phyloP scores from a whole-genome alignment of 2,888 invertebrate species.

The Lingula anatina region DNA sequence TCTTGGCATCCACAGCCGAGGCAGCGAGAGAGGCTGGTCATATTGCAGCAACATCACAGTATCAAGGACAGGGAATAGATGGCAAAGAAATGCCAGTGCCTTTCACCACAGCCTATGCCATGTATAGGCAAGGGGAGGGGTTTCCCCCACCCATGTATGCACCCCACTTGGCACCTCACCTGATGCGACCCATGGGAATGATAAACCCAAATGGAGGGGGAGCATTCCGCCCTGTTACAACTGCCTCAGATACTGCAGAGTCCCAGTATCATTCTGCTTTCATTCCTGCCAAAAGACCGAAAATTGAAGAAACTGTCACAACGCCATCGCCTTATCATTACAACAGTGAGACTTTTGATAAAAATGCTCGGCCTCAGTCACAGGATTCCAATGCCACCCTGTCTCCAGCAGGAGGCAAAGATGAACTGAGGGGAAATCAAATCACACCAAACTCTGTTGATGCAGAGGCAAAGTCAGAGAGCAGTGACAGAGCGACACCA shows the following conservation, averaged over 20 bases:
- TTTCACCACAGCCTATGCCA: conserved; percentile 24
- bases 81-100: conserved; percentile 24
- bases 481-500: conserved; percentile 31
- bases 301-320: conserved; percentile 17
- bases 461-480: conserved; percentile 36
- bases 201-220: conserved; percentile 28
- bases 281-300: conserved; percentile 35
- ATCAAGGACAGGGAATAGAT: conserved; percentile 20
- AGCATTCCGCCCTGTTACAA: conserved; percentile 35
- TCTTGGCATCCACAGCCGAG: conserved; percentile 39
- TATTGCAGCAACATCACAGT: conserved; percentile 22
- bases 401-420: too few relatives aligned
- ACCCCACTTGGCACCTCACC: conserved; percentile 23
- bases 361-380: too few relatives aligned
- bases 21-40: conserved; percentile 27
- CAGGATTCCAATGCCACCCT: too few relatives aligned
- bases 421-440: too few relatives aligned
- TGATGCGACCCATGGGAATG: conserved; percentile 30
- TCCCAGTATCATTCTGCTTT: conserved; percentile 41
- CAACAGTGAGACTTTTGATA: too few relatives aligned
- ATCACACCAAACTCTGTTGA: too few relatives aligned
- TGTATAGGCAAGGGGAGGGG: conserved; percentile 40
- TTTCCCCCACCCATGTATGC: conserved; percentile 41
- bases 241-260: conserved; percentile 19
- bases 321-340: too few relatives aligned